These are phyloP conservation scores for Paracyclopina nana DNA, from an alignment of 1,140 invertebrate species.

Conservation along the genomic window DNA sequence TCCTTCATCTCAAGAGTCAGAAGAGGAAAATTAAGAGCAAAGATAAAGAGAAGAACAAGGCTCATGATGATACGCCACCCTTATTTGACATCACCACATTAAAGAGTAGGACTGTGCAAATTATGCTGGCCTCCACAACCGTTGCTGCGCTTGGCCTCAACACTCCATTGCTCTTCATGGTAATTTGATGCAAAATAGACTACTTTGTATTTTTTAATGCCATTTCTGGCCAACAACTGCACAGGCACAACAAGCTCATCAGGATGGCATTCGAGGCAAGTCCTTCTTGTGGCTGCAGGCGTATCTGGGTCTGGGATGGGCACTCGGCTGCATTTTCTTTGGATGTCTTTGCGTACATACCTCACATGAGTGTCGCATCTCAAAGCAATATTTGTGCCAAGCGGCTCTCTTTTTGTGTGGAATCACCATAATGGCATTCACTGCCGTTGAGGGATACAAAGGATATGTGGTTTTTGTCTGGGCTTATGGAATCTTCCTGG, in stretches of 20 bases:
- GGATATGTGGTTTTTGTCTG: slow-evolving; percentile 30
- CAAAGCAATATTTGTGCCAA: slow-evolving; percentile 58
- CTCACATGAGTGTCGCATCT: slow-evolving; percentile 60
- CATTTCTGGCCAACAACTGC: neutral
- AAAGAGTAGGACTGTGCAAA: slow-evolving; percentile 58
- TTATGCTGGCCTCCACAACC: slow-evolving; percentile 53
- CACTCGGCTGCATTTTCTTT: slow-evolving; percentile 54
- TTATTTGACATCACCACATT: slow-evolving; percentile 69
- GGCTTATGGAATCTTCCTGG: slow-evolving; percentile 29
- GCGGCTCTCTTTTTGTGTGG: slow-evolving; percentile 53
- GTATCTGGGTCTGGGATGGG: slow-evolving; percentile 62
- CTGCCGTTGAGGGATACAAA: slow-evolving; percentile 36
- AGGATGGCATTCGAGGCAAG: neutral
- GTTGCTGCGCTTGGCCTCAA: slow-evolving; percentile 60
- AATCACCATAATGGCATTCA: slow-evolving; percentile 53
- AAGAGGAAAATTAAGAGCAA: slow-evolving; percentile 39
- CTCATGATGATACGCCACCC: slow-evolving; percentile 45
- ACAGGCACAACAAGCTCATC: neutral
- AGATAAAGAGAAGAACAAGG: slow-evolving; percentile 20
- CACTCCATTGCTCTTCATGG: slow-evolving; percentile 64
- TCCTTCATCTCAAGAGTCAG: slow-evolving; percentile 70
- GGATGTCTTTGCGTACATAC: slow-evolving; percentile 60
- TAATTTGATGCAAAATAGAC: slow-evolving; percentile 28
- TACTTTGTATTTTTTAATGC: neutral
- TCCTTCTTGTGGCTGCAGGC: slow-evolving; percentile 37